phyloP scores from a whole-genome alignment of 2,888 invertebrate species.

The Phyllotreta striolata region DNA sequence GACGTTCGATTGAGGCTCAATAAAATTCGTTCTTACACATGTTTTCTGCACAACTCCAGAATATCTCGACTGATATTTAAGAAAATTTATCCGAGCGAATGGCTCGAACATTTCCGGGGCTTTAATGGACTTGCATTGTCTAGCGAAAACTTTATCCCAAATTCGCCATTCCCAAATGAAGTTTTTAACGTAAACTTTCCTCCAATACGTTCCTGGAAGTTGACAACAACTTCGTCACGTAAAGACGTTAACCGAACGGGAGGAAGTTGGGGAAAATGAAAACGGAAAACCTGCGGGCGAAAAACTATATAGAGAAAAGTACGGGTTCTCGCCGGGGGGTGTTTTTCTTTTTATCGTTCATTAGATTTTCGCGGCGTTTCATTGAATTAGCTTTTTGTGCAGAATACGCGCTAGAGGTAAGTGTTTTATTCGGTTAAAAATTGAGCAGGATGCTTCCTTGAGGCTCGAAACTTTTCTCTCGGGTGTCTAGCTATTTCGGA shows the following conservation, averaged over 20 bases:
- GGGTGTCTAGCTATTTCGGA: not conserved
- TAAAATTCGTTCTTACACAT: too few relatives aligned
- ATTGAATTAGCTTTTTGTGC: conserved; percentile 26
- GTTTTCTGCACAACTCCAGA: too few relatives aligned
- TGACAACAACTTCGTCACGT: conserved; percentile 16
- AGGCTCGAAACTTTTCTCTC: too few relatives aligned
- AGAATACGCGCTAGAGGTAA: not conserved
- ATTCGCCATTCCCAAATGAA: not conserved
- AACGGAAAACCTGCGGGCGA: conserved; percentile 23
- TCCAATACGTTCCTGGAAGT: conserved; percentile 9
- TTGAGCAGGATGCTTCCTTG: too few relatives aligned
- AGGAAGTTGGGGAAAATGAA: conserved; percentile 24
- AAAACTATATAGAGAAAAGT: conserved; percentile 20
- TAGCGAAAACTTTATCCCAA: conserved; percentile 4
- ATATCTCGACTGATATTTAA: too few relatives aligned
- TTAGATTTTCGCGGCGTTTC: conserved; percentile 24
- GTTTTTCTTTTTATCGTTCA: conserved; percentile 18
- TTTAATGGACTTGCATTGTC: conserved; percentile 2
- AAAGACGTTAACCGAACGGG: conserved; percentile 19
- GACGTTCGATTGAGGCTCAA: not conserved
- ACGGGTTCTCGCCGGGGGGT: not conserved
- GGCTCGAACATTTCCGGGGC: too few relatives aligned
- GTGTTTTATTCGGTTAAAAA: conserved; percentile 6
- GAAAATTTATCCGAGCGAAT: too few relatives aligned
- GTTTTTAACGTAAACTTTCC: not conserved